Evolutionary conservation across 2,113 vertebrate species (phyloP), one percentile per base, ranked within the genome.

Genomic region (Pteruthius melanotis): DNA sequence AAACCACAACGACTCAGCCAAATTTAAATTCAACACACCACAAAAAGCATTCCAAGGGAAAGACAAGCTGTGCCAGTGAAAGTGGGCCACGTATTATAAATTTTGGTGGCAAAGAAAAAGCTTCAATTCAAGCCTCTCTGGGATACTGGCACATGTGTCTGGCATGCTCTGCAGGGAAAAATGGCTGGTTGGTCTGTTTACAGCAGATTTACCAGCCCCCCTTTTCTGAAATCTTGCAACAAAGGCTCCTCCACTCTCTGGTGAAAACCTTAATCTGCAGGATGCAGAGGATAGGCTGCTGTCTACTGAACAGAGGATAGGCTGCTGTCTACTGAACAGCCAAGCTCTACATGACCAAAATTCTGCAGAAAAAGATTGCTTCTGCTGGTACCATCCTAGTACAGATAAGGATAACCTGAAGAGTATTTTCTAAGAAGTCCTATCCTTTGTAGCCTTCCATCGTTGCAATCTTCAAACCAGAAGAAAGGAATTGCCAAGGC

Each of bases 261-360:
- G 75, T 93, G 82, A 69, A 90, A 93, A 84, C 64, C 1, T 9
- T 89, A 92, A 91, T 96, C 91, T 90, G 53, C 82, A 82, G 81
- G 49, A 92, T 68, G 69, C 77, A 94, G 75, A 89, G 42, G 45
- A 87, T 28, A 35, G 78, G 47, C 70, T 85, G 74, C 37, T 89
- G 53, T 50, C 81, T 93, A 53, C n/a, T n/a, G n/a, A n/a, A n/a
- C 81, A 94, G 75, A 89, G 42, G 45, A 87, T 28, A 35, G 79
- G 49, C 70, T 85, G 74, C 37, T 89, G 53, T 52, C 81, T 93
- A 53, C 53, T 49, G 31, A 84, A 64, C n/a, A 93, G 87, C n/a
- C 76, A 84, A 91, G 53, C 9, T 75, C 64, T 59, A 39, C 45
- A 85, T 9, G 37, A 87, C 57, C 61, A 94, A 94, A 90, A 84